Base-by-base conservation (phyloP, 2,888 invertebrate genomes). In the Drosophila lutescens region DNA sequence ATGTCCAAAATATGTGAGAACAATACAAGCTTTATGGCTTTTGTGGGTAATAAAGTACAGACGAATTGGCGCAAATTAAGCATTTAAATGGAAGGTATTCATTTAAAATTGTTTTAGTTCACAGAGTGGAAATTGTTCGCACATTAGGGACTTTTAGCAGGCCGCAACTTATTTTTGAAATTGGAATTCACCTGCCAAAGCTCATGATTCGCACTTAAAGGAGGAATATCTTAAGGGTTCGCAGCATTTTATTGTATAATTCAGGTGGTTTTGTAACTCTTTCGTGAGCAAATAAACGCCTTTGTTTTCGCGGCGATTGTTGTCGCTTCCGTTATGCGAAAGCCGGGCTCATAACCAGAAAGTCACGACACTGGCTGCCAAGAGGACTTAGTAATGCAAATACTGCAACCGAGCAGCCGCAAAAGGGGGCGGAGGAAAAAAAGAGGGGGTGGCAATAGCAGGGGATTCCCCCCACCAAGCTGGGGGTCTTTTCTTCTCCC, bases 361-460 rank as follows among this genome's bases (percentile, higher is more conserved):
- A 46, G 65, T 68, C 55, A 67, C 65, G 67, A 53, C 65, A 65
- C 38, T 17, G 46, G 32, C 23, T 40, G 53, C 46, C 67, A 55
- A n/a, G 68, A 68, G 65, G 69, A 56, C 65, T 55, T 47, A 66
- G 65, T 26, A 55, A 68, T 68, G 69, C 65, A 66, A 67, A 68
- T 68, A 40, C 23, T 53, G 44, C 65, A 40, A 23, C 32, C 7
- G 30, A 50, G 46, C 47, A 53, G 15, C 53, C 53, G 38, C 46
- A 43, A 12, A 13, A 6, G 30, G 17, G 12, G 32, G 15, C 2
- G 34, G 23, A 46, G n/a, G n/a, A n/a, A n/a, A 12, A 23, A 20
- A 36, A 61, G 23, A 23, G 26, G 26, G 32, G 32, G 13, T 32
- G 32, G 55, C n/a, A 55, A 23, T n/a, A 1, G 47, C 10, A 47